Base-by-base conservation (phyloP, 1,140 invertebrate species). In the Trachymyrmex septentrionalis region DNA sequence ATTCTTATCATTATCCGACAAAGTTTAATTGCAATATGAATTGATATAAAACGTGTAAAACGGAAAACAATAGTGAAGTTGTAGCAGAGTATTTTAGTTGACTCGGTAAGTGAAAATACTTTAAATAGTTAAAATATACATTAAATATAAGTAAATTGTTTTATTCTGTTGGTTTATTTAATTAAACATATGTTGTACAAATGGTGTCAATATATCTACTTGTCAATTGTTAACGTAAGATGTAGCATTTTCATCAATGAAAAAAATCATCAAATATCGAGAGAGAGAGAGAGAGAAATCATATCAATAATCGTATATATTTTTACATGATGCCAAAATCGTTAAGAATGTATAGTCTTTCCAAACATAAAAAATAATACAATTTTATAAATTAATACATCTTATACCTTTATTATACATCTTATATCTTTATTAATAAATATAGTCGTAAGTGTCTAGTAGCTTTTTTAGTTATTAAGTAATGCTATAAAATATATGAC, bases 61-160 rank as follows among this genome's bases (percentile, higher is more conserved):
- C 27, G 71, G 53, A 73, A 81, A 48, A 85, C 1, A 44, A 71
- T 21, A 78, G 61, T 19, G 57, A 48, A 57, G 5, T 66, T 55
- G 27, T 72, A 71, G 64, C 44, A 50, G 44, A 59, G 77, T 30
- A 48, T 85, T 73, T 73, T 85, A 66, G 21, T 3, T 38, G 78
- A 85, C 10, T 3, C 50, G 80, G 87, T 88, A 55, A 87, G 87
- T 87, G 7, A 7, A 67, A n/a, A 6, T 71, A 57, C 3, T 44
- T 57, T 38, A 38, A 38, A 38, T 38, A 38, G 6, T 34, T 34
- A 6, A 34, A 34, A 34, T 34, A 34, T 38, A 7, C 7, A 38
- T 38, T 38, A 38, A 38, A 38, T 38, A 38, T 7, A 38, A 38
- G 7, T 38, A 38, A 9, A 38, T 9, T 38, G 7, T 0, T 7